Evolutionary conservation across 2,888 invertebrate species (phyloP), one percentile per base, ranked within the genome.

Genomic region (Lysandra coridon): DNA sequence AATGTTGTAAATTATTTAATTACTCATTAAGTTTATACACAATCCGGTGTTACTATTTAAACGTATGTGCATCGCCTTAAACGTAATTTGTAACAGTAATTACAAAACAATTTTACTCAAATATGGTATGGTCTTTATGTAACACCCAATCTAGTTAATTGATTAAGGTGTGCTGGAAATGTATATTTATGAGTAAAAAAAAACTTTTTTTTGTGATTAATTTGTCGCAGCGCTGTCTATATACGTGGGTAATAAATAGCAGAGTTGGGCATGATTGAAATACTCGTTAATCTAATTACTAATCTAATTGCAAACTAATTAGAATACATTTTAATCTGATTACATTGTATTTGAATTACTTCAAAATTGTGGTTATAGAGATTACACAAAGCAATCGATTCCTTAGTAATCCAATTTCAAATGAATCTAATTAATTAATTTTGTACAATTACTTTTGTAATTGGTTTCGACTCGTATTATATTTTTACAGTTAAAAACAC

Each of bases 21-120:
- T 64, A 64, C 30, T 62, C 64, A 64, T 33, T 69, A 33, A 62
- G 30, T 23, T 23, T 23, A 23, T 23, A 69, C 69, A 17, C 69
- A 17, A 4, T 69, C 64, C 1, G 30, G 69, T 37, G 62, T 30
- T 64, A 64, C 23, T 64, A 64, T 64, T 64, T 30, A 64, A 64
- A 75, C 53, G 49, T 53, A 33, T 76, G 57, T 33, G 76, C 76
- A 53, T 3, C 4, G 76, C 76, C 76, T 76, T 53, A 76, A n/a
- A 23, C 40, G 82, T 79, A 81, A 82, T 83, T 83, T 82, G 81
- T 82, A 81, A 82, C 75, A 80, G 82, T 81, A 82, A 82, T 82
- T 83, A 82, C 81, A 78, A 81, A 80, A 76, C 78, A 80, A 83
- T 82, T 82, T 82, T 78, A 80, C 79, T 81, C 57, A 37, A 57